Conservation (phyloP, 2,797 vertebrate genomes). For the Sebastiscus albofasciatus region DNA sequence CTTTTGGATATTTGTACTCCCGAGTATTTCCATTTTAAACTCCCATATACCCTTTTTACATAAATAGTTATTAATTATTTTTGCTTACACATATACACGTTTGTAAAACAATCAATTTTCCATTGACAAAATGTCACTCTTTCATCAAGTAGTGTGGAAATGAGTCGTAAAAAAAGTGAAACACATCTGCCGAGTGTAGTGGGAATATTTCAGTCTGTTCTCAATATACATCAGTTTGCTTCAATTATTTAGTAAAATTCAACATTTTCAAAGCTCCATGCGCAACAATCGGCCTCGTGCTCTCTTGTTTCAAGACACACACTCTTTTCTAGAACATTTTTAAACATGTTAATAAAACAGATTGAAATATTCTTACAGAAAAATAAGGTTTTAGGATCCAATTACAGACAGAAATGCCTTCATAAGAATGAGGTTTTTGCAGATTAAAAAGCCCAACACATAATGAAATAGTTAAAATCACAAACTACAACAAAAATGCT, state of each 20-base stretch:
- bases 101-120: fast-evolving
- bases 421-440: neutral
- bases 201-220: neutral
- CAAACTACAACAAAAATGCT: neutral
- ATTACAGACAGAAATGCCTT: neutral
- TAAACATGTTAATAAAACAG: neutral
- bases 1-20: neutral
- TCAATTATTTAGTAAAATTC: neutral
- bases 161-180: neutral
- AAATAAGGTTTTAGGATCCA: neutral
- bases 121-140: neutral
- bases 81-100: neutral
- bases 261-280: neutral
- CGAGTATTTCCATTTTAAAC: neutral
- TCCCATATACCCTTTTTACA: neutral
- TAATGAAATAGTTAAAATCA: neutral
- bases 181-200: neutral
- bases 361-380: neutral
- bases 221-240: neutral
- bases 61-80: neutral
- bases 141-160: neutral
- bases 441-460: neutral
- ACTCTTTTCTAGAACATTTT: neutral
- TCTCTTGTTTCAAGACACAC: neutral
- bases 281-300: too few species aligned